Conservation (phyloP, 2,888 invertebrate species). For the Athalia rosae region DNA sequence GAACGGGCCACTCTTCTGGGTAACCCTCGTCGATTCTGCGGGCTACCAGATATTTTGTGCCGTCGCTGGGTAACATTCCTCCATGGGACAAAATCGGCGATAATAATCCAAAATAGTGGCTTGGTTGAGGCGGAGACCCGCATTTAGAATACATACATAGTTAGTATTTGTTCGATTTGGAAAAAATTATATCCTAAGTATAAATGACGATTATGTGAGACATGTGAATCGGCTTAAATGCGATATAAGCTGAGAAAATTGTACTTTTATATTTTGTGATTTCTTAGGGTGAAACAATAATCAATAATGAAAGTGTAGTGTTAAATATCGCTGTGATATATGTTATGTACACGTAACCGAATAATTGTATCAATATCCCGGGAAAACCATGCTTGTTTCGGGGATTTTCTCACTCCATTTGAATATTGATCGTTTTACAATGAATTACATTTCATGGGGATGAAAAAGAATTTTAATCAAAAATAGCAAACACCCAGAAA, state of each 20-base stretch:
- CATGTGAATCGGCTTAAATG: background rate
- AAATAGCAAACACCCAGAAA: too few relatives aligned
- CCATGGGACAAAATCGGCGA: too few relatives aligned
- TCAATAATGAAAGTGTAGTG: slow-evolving; percentile 43
- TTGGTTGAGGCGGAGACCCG: too few relatives aligned
- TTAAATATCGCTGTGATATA: slow-evolving; percentile 41
- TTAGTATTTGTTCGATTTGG: slow-evolving; percentile 6
- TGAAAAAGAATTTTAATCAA: too few relatives aligned
- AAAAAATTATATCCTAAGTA: background rate
- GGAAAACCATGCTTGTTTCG: slow-evolving; percentile 8
- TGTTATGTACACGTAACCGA: slow-evolving; percentile 3
- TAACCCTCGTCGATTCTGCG: too few relatives aligned
- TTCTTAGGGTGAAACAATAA: slow-evolving; percentile 30
- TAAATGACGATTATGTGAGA: background rate
- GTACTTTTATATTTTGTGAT: slow-evolving; percentile 39
- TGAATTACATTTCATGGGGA: too few relatives aligned
- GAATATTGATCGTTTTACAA: too few relatives aligned
- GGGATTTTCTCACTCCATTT: background rate
- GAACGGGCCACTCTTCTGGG: too few relatives aligned
- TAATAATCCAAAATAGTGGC: too few relatives aligned
- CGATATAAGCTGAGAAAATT: slow-evolving; percentile 11
- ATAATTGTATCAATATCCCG: slow-evolving; percentile 10
- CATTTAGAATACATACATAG: too few relatives aligned
- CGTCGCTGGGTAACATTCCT: too few relatives aligned
- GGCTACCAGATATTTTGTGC: too few relatives aligned